These are phyloP conservation scores for Tautogolabrus adspersus DNA, from an alignment of 2,113 vertebrate species.

Conservation along the genomic window DNA sequence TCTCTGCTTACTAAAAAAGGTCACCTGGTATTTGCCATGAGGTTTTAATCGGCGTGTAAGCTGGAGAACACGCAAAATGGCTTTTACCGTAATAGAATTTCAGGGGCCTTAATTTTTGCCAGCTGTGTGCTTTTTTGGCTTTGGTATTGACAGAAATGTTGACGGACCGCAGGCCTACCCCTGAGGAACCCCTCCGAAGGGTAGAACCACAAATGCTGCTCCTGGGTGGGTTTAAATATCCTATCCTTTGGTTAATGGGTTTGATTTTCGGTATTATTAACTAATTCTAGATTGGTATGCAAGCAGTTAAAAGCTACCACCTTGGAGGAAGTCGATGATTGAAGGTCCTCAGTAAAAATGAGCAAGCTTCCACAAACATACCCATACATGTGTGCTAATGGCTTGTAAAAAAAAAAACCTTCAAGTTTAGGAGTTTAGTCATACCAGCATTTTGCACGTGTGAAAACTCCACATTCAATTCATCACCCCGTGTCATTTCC, in stretches of 20 bases:
- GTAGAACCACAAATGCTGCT: constrained; percentile 57
- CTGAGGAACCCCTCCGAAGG: constrained; percentile 61
- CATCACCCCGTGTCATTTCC: constrained; percentile 24
- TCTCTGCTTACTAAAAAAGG: constrained; percentile 70
- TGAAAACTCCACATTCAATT: constrained; percentile 41
- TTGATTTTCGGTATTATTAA: constrained; percentile 56
- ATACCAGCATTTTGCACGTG: constrained; percentile 50
- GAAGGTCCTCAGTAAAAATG: constrained; percentile 34
- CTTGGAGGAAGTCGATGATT: constrained; percentile 30
- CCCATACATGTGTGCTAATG: constrained; percentile 35
- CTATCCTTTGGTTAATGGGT: constrained; percentile 51
- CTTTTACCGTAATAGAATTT: constrained; percentile 83
- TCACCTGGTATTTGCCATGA: constrained; percentile 81
- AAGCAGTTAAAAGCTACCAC: constrained; percentile 46
- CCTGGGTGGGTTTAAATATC: constrained; percentile 71
- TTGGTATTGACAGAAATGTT: constrained; percentile 78
- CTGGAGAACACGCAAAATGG: constrained; percentile 82
- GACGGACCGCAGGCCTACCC: constrained; percentile 75
- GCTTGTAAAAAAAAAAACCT: constrained; percentile 56
- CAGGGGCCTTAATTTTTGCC: constrained; percentile 80
- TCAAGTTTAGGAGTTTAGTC: constrained; percentile 63
- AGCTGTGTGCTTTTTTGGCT: constrained; percentile 80
- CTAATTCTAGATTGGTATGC: constrained; percentile 37
- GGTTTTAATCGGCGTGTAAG: constrained; percentile 81
- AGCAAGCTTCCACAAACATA: constrained; percentile 42